Base-by-base conservation (phyloP, 1,140 invertebrate genomes). In the Aporrectodea caliginosa region DNA sequence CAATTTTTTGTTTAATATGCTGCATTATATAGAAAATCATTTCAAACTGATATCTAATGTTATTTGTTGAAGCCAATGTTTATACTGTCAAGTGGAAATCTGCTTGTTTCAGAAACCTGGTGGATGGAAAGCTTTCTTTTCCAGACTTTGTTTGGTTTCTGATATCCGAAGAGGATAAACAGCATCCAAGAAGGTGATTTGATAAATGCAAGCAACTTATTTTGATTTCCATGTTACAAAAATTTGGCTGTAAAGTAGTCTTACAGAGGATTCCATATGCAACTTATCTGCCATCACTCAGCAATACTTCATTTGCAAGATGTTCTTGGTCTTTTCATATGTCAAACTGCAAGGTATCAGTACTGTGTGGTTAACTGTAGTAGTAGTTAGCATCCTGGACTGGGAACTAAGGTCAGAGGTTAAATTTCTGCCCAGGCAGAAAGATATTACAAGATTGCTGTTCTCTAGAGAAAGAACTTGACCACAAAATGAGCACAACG, bases 101-200 rank as follows among this genome's bases (percentile, higher is more conserved):
- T 78, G 68, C 70, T 27, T 78, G 68, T 78, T 34, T 35, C 43
- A 58, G 16, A 34, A 43, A 58, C 35, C 27, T 43, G 27, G 74
- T 32, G 16, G n/a, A 27, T 75, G n/a, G 31, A 22, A 43, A 34
- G 84, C 98, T 99, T 95, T 95, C 94, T 72, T 99, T 99, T 85
- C 94, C 94, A 0, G 98, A 99, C 87, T 99, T 99, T 89, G 97
- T 99, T 0, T 99, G 97, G 95, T 99, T 99, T 88, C 90, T 99
- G 70, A 90, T 99, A 0, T 96, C 98, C 34, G 98, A 99, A 87
- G 98, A 99, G 88, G 98, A 99, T 86, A 99, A 99, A 88, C 92
- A 92, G 82, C 95, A 98, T 89, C 95, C 96, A 0, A 97, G 96
- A 76, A 90, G 90, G 90, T 90, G 94, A 93, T 78, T 93, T 93